These are phyloP conservation scores for Falcaria lacertinaria DNA, from an alignment of 2,888 invertebrate genomes.

Conservation along the genomic window DNA sequence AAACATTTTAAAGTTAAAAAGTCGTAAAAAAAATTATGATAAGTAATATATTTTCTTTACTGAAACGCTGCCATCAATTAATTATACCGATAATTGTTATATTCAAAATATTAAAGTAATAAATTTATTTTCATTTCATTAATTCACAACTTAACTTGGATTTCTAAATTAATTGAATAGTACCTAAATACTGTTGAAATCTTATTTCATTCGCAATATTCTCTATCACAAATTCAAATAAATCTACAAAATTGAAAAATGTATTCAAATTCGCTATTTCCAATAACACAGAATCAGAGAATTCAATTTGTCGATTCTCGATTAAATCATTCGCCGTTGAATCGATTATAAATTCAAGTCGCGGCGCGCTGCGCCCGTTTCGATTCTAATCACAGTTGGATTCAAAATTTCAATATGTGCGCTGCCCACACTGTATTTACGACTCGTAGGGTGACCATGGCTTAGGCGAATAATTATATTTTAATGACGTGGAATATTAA, in stretches of 20 bases:
- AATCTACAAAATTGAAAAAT: background rate
- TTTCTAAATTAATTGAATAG: no score
- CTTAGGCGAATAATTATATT: background rate
- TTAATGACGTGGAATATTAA: no score
- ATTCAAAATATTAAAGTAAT: no score
- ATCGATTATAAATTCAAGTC: slow-evolving; percentile 29
- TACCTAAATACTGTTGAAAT: no score
- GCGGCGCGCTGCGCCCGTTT: slow-evolving; percentile 22
- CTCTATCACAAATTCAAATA: background rate
- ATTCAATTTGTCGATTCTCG: slow-evolving; percentile 19
- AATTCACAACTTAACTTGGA: no score
- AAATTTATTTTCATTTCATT: no score
- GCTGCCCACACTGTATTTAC: slow-evolving; percentile 19
- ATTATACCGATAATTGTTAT: no score
- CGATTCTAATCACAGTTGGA: slow-evolving; percentile 29
- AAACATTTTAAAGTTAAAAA: no score
- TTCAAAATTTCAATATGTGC: slow-evolving; percentile 29
- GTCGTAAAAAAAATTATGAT: no score
- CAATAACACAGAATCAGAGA: slow-evolving; percentile 5
- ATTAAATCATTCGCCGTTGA: slow-evolving; percentile 27
- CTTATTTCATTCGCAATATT: no score
- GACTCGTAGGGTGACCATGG: slow-evolving; percentile 1
- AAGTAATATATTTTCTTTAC: no score
- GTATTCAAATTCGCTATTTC: slow-evolving; percentile 9
- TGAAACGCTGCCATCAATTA: no score